These are phyloP conservation scores for Cirrhinus mrigala DNA, from an alignment of 2,797 vertebrate species.

Conservation along the genomic window DNA sequence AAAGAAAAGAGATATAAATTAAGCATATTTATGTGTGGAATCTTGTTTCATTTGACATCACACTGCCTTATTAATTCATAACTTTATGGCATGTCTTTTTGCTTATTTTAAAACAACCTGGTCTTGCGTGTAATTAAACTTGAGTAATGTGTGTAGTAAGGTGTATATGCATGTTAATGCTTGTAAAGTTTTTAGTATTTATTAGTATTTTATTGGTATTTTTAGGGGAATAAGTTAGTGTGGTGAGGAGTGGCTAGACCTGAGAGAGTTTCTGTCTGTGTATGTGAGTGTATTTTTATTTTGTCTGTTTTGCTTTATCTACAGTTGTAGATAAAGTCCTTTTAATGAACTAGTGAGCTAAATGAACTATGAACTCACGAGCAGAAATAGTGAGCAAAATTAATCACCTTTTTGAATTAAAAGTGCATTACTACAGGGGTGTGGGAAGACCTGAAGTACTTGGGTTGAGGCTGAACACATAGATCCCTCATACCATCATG, in stretches of 20 bases:
- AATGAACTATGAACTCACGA: neutral
- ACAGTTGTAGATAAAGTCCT: no score
- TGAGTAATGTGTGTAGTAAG: neutral
- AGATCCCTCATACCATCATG: no score
- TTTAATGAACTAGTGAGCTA: no score
- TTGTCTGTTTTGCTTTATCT: no score
- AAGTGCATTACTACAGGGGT: no score
- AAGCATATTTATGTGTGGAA: neutral
- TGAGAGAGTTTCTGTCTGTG: no score
- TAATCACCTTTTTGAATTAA: neutral
- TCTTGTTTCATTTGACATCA: constrained; percentile 1
- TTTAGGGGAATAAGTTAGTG: no score
- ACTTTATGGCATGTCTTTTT: neutral
- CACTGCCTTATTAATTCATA: neutral
- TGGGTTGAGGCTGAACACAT: neutral
- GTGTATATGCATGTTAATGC: neutral
- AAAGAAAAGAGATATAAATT: neutral
- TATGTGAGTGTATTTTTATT: no score
- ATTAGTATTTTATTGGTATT: no score
- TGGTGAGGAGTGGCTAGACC: no score
- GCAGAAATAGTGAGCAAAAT: neutral
- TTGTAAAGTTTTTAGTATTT: neutral
- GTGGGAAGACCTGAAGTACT: neutral
- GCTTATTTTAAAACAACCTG: neutral
- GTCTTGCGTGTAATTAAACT: neutral